Evolutionary conservation across 2,113 vertebrate species (phyloP), one percentile per base, ranked within the genome.

Genomic region (Nerophis ophidion): DNA sequence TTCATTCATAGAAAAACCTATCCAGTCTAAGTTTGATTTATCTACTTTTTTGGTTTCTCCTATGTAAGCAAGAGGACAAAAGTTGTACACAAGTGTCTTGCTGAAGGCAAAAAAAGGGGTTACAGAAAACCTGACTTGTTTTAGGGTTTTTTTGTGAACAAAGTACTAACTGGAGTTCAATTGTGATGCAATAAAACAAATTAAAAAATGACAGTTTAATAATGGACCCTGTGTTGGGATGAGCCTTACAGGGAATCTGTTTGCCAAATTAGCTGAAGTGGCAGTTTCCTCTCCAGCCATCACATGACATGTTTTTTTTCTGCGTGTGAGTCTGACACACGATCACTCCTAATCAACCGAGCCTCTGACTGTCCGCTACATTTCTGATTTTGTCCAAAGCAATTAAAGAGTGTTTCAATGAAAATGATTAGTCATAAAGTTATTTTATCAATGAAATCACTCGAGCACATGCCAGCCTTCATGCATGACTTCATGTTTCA

Each of bases 271-370:
- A 71, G 16, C 61, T 49, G 17, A 36, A 57, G 53, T 67, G 56
- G n/a, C 63, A 64, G 54, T 72, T 83, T 77, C 67, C 70, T 74
- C 64, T 75, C 57, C 54, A 70, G 58, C 57, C 56, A 40, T 86
- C 81, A 84, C 75, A 84, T 79, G 79, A 77, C 70, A 44, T 58
- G 61, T 8, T 17, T 56, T 15, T 55, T 54, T 35, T 38, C 14
- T 38, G 36, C 40, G 12, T 47, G 17, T 15, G 15, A 70, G 45
- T 42, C 66, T 51, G 19, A 59, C 45, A 17, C 45, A 59, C 47
- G 67, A 45, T 69, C 46, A 17, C 42, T 57, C 40, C 42, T 16
- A 7, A 42, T 56, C 13, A 56, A 75, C 69, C 79, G 65, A 72
- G 51, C 12, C 0, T 34, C 55, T 35, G 10, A 56, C 45, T 84